These are phyloP conservation scores for Limosa lapponica DNA, from an alignment of 2,797 vertebrate genomes.

Conservation along the genomic window DNA sequence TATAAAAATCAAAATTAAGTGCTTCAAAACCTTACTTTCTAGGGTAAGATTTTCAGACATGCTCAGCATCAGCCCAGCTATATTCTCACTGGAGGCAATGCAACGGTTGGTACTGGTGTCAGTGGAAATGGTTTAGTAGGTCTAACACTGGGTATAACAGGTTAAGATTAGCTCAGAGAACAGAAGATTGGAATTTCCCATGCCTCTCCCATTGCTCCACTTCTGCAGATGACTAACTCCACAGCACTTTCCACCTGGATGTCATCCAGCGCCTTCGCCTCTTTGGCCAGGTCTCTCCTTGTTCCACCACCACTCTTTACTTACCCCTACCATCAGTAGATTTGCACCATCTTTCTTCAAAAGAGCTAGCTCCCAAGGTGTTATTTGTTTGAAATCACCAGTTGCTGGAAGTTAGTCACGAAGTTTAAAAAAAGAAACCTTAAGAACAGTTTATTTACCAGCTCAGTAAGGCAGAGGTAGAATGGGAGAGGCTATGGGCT, in stretches of 20 bases:
- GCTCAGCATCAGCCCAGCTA: neutral
- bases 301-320: neutral
- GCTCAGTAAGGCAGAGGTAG: neutral
- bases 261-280: rapidly evolving
- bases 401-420: neutral
- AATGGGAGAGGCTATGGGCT: neutral
- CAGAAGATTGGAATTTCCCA: neutral
- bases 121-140: neutral
- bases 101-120: neutral
- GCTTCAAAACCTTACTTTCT: neutral
- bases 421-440: neutral
- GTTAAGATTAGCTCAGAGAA: neutral
- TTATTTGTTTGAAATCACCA: neutral
- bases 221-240: neutral
- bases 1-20: neutral
- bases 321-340: neutral
- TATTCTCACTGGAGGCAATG: neutral
- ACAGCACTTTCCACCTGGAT: neutral
- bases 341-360: neutral
- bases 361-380: neutral
- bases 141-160: neutral
- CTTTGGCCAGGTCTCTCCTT: neutral
- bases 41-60: neutral
- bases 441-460: neutral
- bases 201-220: neutral